Evolutionary conservation across 2,888 invertebrate genomes (phyloP).

Genomic region (Zonitis immaculata): DNA sequence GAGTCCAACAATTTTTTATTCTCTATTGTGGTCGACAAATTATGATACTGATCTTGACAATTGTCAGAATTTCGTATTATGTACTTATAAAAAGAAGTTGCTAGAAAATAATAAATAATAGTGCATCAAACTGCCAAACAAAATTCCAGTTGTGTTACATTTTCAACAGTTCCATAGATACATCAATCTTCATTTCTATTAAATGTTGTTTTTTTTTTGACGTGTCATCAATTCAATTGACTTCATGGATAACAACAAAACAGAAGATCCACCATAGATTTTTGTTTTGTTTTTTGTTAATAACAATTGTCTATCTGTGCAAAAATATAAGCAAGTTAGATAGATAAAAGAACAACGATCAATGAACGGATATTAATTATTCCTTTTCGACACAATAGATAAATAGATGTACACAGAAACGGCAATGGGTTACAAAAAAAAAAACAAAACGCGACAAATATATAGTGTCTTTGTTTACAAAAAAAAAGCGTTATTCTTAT

Average conservation of each 20-base stretch:
- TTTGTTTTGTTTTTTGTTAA: too few species aligned
- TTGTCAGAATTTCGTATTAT: background rate
- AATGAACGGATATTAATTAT: background rate
- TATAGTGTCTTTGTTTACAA: background rate
- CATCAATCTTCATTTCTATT: constrained; percentile 36
- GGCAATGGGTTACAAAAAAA: background rate
- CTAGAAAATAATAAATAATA: constrained; percentile 39
- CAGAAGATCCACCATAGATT: background rate
- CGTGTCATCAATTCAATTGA: background rate
- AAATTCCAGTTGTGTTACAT: constrained; percentile 33
- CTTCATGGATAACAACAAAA: background rate
- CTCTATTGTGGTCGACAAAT: constrained; percentile 13
- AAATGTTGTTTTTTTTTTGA: background rate
- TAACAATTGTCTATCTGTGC: too few species aligned
- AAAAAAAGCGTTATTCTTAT: background rate
- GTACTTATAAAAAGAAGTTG: constrained; percentile 9
- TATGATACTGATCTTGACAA: constrained; percentile 8
- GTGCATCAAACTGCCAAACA: constrained; percentile 40
- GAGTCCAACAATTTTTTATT: background rate
- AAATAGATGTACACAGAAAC: background rate
- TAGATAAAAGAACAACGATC: background rate
- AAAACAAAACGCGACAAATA: background rate
- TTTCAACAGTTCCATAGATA: constrained; percentile 29
- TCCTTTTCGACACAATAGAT: background rate
- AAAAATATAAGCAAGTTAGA: too few species aligned